These are phyloP conservation scores for Meleagris gallopavo DNA, from an alignment of 2,113 vertebrate species.

Conservation along the genomic window DNA sequence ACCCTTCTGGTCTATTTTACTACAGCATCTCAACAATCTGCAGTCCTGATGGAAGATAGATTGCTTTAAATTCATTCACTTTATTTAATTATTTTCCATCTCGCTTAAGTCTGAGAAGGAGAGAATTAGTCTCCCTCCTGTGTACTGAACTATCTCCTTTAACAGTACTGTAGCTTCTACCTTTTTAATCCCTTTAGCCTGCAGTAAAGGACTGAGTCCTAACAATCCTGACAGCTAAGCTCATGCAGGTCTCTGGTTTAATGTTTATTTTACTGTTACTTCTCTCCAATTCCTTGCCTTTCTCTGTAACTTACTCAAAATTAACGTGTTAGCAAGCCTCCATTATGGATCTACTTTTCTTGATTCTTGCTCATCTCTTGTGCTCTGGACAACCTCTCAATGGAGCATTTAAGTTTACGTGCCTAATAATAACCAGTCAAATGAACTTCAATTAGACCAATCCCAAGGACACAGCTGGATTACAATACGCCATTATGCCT, in stretches of 20 bases:
- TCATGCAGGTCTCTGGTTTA: background rate
- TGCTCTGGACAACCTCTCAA: background rate
- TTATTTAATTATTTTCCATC: constrained; percentile 5
- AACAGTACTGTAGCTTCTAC: background rate
- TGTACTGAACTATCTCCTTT: background rate
- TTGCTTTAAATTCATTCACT: background rate
- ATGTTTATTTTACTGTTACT: background rate
- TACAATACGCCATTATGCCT: background rate
- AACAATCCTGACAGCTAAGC: background rate
- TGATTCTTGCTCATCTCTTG: background rate
- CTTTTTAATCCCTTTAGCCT: constrained; percentile 34
- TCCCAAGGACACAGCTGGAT: background rate
- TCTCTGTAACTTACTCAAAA: background rate
- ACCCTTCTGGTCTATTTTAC: background rate
- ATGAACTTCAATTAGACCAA: background rate
- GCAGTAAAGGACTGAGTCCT: background rate
- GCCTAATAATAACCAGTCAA: background rate
- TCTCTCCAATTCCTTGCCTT: background rate
- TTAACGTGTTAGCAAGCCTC: background rate
- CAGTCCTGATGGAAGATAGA: background rate
- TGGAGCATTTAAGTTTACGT: background rate
- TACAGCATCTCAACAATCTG: background rate
- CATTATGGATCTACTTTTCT: background rate
- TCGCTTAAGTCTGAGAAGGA: background rate
- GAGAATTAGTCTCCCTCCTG: background rate